Base-by-base conservation (phyloP, 1,140 invertebrate species). In the Scaptodrosophila lebanonensis region DNA sequence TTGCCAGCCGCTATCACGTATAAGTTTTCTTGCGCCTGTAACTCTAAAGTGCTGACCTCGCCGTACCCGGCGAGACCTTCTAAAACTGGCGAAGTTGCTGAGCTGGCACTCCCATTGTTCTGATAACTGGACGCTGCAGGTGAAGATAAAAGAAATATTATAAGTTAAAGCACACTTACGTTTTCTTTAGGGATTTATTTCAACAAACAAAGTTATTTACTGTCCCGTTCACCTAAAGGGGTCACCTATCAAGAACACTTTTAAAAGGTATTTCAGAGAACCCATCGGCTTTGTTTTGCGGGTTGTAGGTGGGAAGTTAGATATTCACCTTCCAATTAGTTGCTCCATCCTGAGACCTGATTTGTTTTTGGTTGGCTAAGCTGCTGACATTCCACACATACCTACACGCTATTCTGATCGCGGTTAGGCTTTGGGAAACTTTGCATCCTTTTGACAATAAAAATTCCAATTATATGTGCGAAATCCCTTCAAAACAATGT, bases 381-480 rank as follows among this genome's bases (percentile, higher is more conserved):
- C 22, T 8, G 3, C 8, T 25, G 22, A 25, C 22, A 25, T 25
- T 25, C 22, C 22, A 25, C 22, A 25, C 22, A 4, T 25, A 8
- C 22, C n/a, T n/a, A 11, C 20, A 25, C 18, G 8, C 11, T 0
- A n/a, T 29, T 11, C 22, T 30, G 9, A 15, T 35, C 18, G 0
- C 16, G 3, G 40, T 48, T 12, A 8, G 1, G 30, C 61, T 56
- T 56, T n/a, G 8, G 3, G 22, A 25, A 3, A 3, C 3, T 25
- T 8, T 4, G 22, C 22, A 8, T 25, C 3, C 60, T 27, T 52
- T 33, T 57, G 51, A 57, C 61, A 50, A 77, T 77, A 67, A 64
- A 77, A 77, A 76, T 70, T 76, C 72, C 72, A 64, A 75, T 75
- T 75, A 69, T 57, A 66, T 69, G 40, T 38, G 48, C 45, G 40